phyloP scores from a whole-genome alignment of 2,888 invertebrate species.

The Byasa hedistus region DNA sequence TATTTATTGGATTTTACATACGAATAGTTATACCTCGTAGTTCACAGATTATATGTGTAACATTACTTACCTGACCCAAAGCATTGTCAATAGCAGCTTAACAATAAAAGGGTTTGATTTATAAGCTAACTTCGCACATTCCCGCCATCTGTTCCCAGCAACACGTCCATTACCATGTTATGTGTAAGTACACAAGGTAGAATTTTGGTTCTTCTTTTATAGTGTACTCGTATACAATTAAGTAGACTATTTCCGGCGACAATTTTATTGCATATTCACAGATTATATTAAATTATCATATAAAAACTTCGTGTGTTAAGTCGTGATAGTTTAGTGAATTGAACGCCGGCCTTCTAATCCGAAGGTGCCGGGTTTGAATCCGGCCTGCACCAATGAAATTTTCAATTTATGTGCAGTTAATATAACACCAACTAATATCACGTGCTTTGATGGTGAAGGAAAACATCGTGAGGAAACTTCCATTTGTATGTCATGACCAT shows the following conservation, averaged over 20 bases:
- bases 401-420: too few relatives aligned
- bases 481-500: too few relatives aligned
- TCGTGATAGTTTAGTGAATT: too few relatives aligned
- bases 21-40: not conserved
- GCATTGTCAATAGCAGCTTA: conserved; percentile 19
- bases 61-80: conserved; percentile 18
- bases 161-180: conserved; percentile 16
- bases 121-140: conserved; percentile 25
- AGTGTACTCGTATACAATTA: not conserved
- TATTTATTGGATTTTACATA: not conserved
- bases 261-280: not conserved
- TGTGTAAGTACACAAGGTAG: not conserved
- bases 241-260: not conserved
- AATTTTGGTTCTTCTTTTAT: not conserved
- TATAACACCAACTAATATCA: too few relatives aligned
- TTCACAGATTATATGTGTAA: not conserved
- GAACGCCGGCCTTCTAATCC: too few relatives aligned
- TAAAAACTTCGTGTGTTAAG: not conserved
- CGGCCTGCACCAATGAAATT: too few relatives aligned
- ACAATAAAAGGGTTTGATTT: conserved; percentile 29
- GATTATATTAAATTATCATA: not conserved
- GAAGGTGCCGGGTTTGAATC: too few relatives aligned
- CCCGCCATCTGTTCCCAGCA: conserved; percentile 13
- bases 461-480: too few relatives aligned
- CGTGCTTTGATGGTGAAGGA: too few relatives aligned